A percentile compares a stretch with the other conserved stretches of the same genome.
Conservation (phyloP, 2,797 vertebrate species). For the Scolopax rusticola region DNA sequence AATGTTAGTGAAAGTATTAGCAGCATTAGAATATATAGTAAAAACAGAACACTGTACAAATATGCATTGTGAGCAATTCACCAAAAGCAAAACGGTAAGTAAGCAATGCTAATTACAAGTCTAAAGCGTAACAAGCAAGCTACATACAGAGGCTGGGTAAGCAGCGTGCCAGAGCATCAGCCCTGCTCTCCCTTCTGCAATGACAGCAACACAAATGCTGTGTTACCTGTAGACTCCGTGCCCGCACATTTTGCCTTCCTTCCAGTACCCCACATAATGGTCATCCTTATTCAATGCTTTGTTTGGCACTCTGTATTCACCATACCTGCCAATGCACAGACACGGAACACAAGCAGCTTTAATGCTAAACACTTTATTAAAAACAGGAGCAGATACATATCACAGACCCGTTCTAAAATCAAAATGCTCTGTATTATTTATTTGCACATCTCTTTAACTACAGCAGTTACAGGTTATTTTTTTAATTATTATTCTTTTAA, state of each 20-base stretch:
- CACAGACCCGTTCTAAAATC: background rate
- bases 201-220: background rate
- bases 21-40: background rate
- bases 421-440: background rate
- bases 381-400: background rate
- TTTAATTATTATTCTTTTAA: background rate
- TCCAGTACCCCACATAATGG: slow-evolving; percentile 93
- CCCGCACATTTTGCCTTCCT: slow-evolving; percentile 96
- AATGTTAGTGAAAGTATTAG: background rate
- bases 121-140: background rate
- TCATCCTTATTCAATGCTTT: slow-evolving; percentile 90
- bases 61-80: background rate
- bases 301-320: slow-evolving; percentile 89
- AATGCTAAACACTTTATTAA: background rate
- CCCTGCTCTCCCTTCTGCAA: background rate
- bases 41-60: background rate
- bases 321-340: slow-evolving; percentile 81
- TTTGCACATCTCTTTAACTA: background rate
- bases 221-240: slow-evolving; percentile 90
- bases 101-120: background rate
- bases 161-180: background rate
- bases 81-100: background rate
- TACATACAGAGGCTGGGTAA: background rate
- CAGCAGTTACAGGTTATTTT: background rate
- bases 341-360: background rate